Evolutionary conservation across 2,113 vertebrate genomes (phyloP), one percentile per base, ranked within the genome.

Genomic region (Erythrocercus mccallii): DNA sequence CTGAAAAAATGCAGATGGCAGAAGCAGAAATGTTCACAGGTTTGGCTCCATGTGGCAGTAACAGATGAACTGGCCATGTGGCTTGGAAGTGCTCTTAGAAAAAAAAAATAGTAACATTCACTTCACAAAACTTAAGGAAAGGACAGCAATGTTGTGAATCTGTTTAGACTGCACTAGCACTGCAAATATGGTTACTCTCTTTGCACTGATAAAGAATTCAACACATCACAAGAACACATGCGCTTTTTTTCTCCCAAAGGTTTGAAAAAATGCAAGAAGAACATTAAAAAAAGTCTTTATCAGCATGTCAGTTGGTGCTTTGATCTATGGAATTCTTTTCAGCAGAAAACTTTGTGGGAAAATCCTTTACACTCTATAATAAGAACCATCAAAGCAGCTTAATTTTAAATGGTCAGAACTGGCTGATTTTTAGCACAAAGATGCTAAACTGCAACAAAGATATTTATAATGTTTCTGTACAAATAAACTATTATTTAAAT

Each of bases 41-140:
- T 90, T 94, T 86, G 79, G 60, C 38, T 93, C 71, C 38, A 38
- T 64, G 82, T 95, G 71, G 76, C 86, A 92, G 33, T 81, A 80
- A 88, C 79, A 96, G 94, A 93, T 72, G 79, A 93, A 93, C 13
- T n/a, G 47, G 42, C 66, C 88, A 94, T 77, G 92, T 92, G 76
- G 71, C 45, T 84, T 90, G 42, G 71, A 81, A 95, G 23, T 33
- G 25, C 45, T 94, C 54, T 74, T 72, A 14, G 53, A 25, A 10
- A 38, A 53, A 42, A 82, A 33, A 23, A 71, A 57, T 3, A 61
- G 20, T 66, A 47, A 51, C 37, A 44, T 70, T 90, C 68, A 44
- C 35, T 86, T 91, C 56, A 30, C 60, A 74, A 70, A 86, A 62
- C 57, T 74, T 58, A 84, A 89, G 53, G 81, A 91, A 95, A 83